A percentile compares a stretch with the other conserved stretches of the same genome.
phyloP scores from a whole-genome alignment of 2,113 vertebrate species.

The Bubalus kerabau region DNA sequence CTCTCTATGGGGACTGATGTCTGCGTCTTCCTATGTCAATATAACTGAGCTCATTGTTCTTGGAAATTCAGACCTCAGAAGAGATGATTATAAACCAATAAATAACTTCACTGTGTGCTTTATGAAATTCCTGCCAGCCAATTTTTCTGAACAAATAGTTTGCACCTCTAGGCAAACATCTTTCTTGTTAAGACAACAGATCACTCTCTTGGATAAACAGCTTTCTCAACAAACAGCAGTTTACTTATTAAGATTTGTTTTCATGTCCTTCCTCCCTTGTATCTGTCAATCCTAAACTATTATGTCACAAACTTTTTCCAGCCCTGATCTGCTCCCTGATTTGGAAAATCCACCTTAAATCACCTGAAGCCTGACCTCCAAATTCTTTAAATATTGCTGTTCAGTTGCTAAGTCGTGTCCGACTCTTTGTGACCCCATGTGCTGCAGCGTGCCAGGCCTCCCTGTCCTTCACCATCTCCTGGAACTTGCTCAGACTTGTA shows the following conservation, averaged over 20 bases:
- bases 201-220: background rate
- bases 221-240: background rate
- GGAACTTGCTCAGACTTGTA: background rate
- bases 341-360: background rate
- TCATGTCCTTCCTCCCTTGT: background rate
- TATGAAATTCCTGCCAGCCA: background rate
- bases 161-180: background rate
- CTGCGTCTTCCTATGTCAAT: background rate
- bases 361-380: background rate
- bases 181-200: background rate
- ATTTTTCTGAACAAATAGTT: background rate
- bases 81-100: background rate
- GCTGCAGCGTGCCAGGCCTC: background rate
- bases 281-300: background rate
- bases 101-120: background rate
- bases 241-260: background rate
- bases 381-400: background rate
- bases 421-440: background rate
- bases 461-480: background rate
- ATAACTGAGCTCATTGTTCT: background rate
- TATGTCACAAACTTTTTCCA: background rate
- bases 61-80: background rate
- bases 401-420: rapidly evolving
- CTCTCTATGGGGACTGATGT: background rate
- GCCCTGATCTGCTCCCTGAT: background rate